phyloP scores from a whole-genome alignment of 53 echinoderm and acorn worm genomes.

The Luidia sarsii region DNA sequence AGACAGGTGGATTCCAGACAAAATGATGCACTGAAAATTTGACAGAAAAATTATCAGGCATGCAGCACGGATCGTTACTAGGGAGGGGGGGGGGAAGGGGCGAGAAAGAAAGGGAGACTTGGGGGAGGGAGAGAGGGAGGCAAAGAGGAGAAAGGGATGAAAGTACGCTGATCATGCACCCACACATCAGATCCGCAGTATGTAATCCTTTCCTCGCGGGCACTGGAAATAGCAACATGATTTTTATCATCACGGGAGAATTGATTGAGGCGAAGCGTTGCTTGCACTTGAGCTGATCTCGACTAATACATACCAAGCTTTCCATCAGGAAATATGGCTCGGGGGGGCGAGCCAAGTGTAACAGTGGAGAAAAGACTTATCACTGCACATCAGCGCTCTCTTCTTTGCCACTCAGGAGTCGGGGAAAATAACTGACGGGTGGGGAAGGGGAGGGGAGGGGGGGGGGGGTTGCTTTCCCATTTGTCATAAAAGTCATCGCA shows the following conservation, averaged over 20 bases:
- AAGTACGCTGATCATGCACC: conserved; percentile 49
- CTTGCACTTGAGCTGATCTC: conserved; percentile 62
- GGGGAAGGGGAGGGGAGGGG: not conserved
- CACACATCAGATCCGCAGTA: conserved; percentile 45
- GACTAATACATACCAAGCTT: conserved; percentile 62
- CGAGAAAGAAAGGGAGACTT: conserved; percentile 8
- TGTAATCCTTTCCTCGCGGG: conserved; percentile 57
- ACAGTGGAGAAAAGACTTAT: conserved; percentile 32
- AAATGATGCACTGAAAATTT: conserved; percentile 42
- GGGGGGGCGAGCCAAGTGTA: conserved; percentile 35
- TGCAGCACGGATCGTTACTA: conserved; percentile 36
- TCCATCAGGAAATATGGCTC: conserved; percentile 46
- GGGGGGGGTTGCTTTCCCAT: conserved; percentile 12
- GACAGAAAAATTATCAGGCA: conserved; percentile 50
- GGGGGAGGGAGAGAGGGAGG: not conserved
- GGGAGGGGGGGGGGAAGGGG: conserved; percentile 6
- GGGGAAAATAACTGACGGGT: not conserved
- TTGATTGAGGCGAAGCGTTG: conserved; percentile 62
- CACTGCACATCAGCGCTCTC: conserved; percentile 39
- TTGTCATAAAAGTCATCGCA: conserved; percentile 43
- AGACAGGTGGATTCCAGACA: conserved; percentile 53
- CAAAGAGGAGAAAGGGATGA: not conserved
- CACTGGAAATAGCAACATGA: conserved; percentile 61
- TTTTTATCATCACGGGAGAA: conserved; percentile 66
- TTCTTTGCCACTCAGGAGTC: not conserved